A percentile compares a stretch with the other conserved stretches of the same genome.
Evolutionary conservation across 1,140 invertebrate species (phyloP).

Genomic region (Octopus sinensis): DNA sequence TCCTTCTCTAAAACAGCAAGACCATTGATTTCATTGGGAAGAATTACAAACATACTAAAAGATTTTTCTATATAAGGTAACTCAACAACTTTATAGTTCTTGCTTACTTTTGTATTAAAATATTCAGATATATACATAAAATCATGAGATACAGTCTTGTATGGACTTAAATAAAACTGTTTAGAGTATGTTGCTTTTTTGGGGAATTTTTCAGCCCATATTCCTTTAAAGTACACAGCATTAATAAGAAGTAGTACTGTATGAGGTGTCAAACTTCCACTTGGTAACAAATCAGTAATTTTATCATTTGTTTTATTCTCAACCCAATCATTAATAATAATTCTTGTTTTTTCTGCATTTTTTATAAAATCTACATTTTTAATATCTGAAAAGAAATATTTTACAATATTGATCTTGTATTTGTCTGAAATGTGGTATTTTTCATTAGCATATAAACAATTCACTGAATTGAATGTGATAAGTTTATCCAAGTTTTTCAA

Average conservation of each 20-base stretch:
- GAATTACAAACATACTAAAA: conserved; percentile 72
- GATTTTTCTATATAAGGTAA: conserved; percentile 76
- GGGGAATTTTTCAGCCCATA: conserved; percentile 73
- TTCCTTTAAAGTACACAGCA: conserved; percentile 75
- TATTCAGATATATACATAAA: conserved; percentile 12
- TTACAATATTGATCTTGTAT: conserved; percentile 19
- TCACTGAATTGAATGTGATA: conserved; percentile 73
- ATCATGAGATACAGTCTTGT: conserved; percentile 60
- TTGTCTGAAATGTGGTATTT: neutral
- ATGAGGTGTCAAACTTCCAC: conserved; percentile 51
- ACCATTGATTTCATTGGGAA: conserved; percentile 45
- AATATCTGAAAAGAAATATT: conserved; percentile 19
- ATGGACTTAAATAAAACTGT: conserved; percentile 72
- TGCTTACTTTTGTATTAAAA: conserved; percentile 22
- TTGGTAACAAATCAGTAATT: conserved; percentile 64
- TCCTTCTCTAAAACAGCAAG: conserved; percentile 42
- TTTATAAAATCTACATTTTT: conserved; percentile 19
- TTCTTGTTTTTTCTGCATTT: conserved; percentile 29
- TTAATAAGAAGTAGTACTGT: conserved; percentile 72
- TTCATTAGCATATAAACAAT: conserved; percentile 69
- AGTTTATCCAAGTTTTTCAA: conserved; percentile 63
- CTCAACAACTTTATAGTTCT: conserved; percentile 67
- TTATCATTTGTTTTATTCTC: conserved; percentile 65
- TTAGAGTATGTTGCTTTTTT: conserved; percentile 59
- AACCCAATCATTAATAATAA: conserved; percentile 70